Conservation (phyloP, 2,888 invertebrate genomes). For the Hyppa rectilinea region DNA sequence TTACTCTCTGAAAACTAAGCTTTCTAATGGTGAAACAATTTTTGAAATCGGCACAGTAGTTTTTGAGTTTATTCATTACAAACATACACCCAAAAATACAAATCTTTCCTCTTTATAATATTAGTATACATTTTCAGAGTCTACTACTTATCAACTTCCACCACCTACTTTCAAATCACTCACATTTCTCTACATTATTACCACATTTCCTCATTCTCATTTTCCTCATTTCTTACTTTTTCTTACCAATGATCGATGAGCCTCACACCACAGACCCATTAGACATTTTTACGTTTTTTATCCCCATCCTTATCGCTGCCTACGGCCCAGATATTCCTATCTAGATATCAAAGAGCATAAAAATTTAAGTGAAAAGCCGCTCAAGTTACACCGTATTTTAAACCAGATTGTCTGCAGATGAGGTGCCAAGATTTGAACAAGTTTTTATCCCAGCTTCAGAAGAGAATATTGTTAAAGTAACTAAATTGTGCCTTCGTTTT, state of each 20-base stretch:
- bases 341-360: slow-evolving; percentile 69
- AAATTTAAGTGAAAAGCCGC: slow-evolving; percentile 62
- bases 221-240: slow-evolving; percentile 26
- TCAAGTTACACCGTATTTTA: slow-evolving; percentile 54
- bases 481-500: slow-evolving; percentile 38
- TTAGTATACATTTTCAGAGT: slow-evolving; percentile 19
- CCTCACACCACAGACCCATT: slow-evolving; percentile 65
- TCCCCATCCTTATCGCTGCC: slow-evolving; percentile 64
- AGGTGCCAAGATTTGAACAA: slow-evolving; percentile 56
- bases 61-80: too few species aligned
- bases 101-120: too few species aligned
- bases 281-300: slow-evolving; percentile 66
- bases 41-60: too few species aligned
- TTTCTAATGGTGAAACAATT: too few species aligned
- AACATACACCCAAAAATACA: too few species aligned
- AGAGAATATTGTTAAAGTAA: slow-evolving; percentile 35
- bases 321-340: slow-evolving; percentile 60
- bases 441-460: slow-evolving; percentile 34
- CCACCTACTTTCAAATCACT: slow-evolving; percentile 16
- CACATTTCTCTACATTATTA: slow-evolving; percentile 23
- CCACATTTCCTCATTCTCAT: too few species aligned
- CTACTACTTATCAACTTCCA: background rate
- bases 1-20: too few species aligned
- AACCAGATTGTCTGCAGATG: slow-evolving; percentile 60
- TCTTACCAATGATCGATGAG: slow-evolving; percentile 75